Conservation (phyloP, 2,113 vertebrate species). For the Sakesphorus luctuosus region DNA sequence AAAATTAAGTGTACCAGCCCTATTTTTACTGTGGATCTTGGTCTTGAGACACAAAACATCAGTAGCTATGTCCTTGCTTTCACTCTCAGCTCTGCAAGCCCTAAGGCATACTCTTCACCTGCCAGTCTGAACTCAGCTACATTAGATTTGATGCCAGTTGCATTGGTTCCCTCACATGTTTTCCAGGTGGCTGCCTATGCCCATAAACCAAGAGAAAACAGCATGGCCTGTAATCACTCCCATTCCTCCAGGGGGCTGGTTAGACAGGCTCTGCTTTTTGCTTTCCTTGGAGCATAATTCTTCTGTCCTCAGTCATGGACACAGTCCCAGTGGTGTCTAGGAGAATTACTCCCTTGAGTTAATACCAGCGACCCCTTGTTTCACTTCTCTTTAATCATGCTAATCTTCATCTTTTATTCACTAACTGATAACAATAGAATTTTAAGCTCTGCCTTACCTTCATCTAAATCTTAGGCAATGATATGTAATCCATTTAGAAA, state of each 20-base stretch:
- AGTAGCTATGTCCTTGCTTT: not conserved
- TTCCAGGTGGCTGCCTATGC: slow-evolving; percentile 3
- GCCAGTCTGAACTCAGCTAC: not conserved
- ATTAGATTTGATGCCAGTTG: not conserved
- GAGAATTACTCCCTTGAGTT: slow-evolving; percentile 36
- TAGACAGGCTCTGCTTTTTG: slow-evolving; percentile 18
- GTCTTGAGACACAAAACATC: not conserved
- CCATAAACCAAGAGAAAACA: not conserved
- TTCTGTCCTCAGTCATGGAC: slow-evolving; percentile 20
- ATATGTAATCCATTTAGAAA: not conserved
- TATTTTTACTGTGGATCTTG: not conserved
- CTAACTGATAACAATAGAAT: slow-evolving; percentile 31
- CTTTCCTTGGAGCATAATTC: slow-evolving; percentile 34
- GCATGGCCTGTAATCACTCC: not conserved
- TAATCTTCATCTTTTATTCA: slow-evolving; percentile 68
- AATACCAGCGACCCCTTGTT: slow-evolving; percentile 1
- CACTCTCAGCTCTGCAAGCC: not conserved
- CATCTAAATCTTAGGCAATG: not conserved
- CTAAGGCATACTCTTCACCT: not conserved
- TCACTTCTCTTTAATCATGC: slow-evolving; percentile 43
- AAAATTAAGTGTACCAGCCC: not conserved
- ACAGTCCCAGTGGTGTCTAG: slow-evolving; percentile 22
- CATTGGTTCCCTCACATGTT: not conserved
- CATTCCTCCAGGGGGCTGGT: not conserved
- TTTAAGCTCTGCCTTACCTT: slow-evolving; percentile 21